Evolutionary conservation across 2,888 invertebrate species (phyloP).

Genomic region (Anorthoa munda): DNA sequence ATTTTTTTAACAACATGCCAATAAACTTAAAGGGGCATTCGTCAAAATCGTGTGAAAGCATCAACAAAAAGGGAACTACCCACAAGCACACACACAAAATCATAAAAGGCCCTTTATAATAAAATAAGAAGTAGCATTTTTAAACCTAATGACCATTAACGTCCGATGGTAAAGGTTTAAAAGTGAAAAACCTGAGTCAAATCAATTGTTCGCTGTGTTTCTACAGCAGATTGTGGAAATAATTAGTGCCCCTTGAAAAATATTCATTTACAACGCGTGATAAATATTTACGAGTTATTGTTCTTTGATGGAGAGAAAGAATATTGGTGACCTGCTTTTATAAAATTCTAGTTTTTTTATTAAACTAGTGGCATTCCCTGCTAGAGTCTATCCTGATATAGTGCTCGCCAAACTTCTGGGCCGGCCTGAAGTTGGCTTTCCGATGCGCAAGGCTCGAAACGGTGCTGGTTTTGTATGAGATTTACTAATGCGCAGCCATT

Average conservation of each 20-base stretch:
- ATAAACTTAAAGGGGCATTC: conserved; percentile 46
- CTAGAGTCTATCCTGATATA: too few relatives aligned
- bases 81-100: conserved; percentile 54
- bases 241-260: conserved; percentile 90
- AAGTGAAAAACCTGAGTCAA: conserved; percentile 79
- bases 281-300: conserved; percentile 91
- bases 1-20: conserved; percentile 41
- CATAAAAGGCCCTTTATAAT: conserved; percentile 57
- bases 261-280: conserved; percentile 88
- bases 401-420: too few relatives aligned
- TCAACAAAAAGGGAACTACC: conserved; percentile 36
- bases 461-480: too few relatives aligned
- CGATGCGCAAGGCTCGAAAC: too few relatives aligned
- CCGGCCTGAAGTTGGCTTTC: too few relatives aligned
- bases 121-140: conserved; percentile 69
- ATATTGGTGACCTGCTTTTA: conserved; percentile 70
- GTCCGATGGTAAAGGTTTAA: conserved; percentile 69
- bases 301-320: conserved; percentile 78
- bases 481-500: too few relatives aligned
- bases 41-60: conserved; percentile 59
- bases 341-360: neutral
- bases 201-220: conserved; percentile 82
- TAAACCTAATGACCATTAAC: conserved; percentile 76
- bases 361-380: too few relatives aligned
- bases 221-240: conserved; percentile 85